Evolutionary conservation across 2,113 vertebrate genomes (phyloP).

Genomic region (Sorex fumeus): DNA sequence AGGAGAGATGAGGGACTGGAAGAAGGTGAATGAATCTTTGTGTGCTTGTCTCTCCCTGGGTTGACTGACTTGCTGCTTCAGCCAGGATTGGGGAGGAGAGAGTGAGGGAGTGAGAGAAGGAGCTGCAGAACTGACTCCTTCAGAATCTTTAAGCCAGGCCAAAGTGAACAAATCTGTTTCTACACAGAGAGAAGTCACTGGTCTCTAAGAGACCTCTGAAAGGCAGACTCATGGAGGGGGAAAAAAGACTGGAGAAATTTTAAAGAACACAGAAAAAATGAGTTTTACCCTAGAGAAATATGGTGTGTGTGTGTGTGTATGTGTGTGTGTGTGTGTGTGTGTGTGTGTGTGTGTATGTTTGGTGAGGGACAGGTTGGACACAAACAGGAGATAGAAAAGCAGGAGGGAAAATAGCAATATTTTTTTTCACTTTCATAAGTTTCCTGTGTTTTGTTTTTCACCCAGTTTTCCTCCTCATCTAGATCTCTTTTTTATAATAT

Average conservation of each 20-base stretch:
- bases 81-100: constrained; percentile 27
- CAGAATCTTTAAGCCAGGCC: constrained; percentile 17
- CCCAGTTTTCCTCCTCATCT: constrained; percentile 35
- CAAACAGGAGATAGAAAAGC: not conserved
- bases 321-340: not conserved
- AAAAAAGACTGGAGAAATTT: constrained; percentile 47
- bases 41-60: constrained; percentile 77
- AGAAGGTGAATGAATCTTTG: constrained; percentile 84
- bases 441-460: not conserved
- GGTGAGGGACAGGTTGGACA: not conserved
- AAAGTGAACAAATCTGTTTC: not conserved
- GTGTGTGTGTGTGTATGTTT: not conserved
- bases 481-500: not conserved
- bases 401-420: not conserved
- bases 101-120: constrained; percentile 3
- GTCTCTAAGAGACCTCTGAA: constrained; percentile 24
- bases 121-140: constrained; percentile 64
- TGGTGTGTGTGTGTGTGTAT: not conserved
- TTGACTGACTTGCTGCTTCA: constrained; percentile 58
- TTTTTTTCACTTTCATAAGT: not conserved
- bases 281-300: not conserved
- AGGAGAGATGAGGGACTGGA: constrained; percentile 78
- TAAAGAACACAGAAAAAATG: not conserved
- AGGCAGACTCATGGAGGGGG: not conserved
- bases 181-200: constrained; percentile 50